Conservation (phyloP, 2,888 invertebrate genomes). For the Pristionchus entomophagus region DNA sequence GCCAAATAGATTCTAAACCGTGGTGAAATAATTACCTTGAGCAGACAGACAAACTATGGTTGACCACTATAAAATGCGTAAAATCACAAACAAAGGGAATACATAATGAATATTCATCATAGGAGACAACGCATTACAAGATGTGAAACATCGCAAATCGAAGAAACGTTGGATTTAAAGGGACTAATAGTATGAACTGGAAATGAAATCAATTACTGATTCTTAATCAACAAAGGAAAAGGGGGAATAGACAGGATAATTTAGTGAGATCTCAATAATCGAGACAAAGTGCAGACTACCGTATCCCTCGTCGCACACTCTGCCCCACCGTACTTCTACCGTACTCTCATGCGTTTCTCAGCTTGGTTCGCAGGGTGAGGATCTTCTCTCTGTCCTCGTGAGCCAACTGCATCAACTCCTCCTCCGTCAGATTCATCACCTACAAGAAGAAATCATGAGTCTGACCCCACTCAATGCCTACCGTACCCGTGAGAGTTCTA, state of each 20-base stretch:
- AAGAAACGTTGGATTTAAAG: not conserved
- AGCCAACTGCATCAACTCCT: slow-evolving; percentile 95
- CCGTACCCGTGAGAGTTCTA: too few species aligned
- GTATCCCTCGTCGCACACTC: not conserved
- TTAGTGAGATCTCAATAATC: slow-evolving; percentile 16
- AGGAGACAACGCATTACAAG: not conserved
- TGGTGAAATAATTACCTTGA: not conserved
- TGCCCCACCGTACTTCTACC: not conserved
- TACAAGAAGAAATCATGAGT: slow-evolving; percentile 45
- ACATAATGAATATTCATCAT: not conserved
- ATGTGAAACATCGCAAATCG: not conserved
- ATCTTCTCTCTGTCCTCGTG: slow-evolving; percentile 82
- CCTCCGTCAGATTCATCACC: slow-evolving; percentile 95
- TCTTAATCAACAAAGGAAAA: too few species aligned
- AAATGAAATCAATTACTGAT: not conserved
- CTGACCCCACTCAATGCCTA: not conserved
- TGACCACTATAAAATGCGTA: not conserved
- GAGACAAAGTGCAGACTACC: not conserved
- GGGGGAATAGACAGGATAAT: slow-evolving; percentile 2
- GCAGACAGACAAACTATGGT: not conserved
- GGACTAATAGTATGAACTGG: not conserved
- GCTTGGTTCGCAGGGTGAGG: slow-evolving; percentile 37
- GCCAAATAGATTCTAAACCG: too few species aligned
- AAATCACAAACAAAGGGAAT: not conserved
- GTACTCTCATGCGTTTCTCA: slow-evolving; percentile 18